These are phyloP conservation scores for Drosophila pallidifrons DNA, from an alignment of 1,140 invertebrate species.

Conservation along the genomic window DNA sequence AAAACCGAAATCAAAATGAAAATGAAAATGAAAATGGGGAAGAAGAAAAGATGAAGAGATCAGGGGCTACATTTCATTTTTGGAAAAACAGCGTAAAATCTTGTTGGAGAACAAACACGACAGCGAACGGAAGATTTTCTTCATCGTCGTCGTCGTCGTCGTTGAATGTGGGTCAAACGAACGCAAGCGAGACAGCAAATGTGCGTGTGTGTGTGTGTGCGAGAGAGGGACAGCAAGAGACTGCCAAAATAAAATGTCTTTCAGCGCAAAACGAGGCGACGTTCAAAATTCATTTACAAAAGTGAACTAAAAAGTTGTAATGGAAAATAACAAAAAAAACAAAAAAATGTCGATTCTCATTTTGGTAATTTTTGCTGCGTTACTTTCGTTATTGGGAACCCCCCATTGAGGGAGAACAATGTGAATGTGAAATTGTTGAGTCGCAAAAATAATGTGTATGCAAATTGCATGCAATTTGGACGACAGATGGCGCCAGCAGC, in stretches of 20 bases:
- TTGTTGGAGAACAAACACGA: constrained; percentile 32
- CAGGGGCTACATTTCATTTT: constrained; percentile 26
- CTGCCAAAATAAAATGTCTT: constrained; percentile 80
- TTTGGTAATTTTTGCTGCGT: neutral
- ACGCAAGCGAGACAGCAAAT: constrained; percentile 16
- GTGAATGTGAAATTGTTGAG: constrained; percentile 5
- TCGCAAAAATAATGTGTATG: constrained; percentile 36
- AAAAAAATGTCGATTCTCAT: too few relatives aligned
- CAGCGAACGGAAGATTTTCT: constrained; percentile 56
- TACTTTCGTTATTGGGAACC: constrained; percentile 36
- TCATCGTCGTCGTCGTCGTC: too few relatives aligned
- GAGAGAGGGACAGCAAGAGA: constrained; percentile 19
- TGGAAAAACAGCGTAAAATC: constrained; percentile 34
- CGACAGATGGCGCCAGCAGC: constrained; percentile 78
- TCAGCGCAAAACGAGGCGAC: constrained; percentile 20
- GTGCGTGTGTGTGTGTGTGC: constrained; percentile 21
- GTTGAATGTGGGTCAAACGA: constrained; percentile 46
- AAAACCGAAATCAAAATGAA: constrained; percentile 13
- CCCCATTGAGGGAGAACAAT: constrained; percentile 58
- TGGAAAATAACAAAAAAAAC: constrained; percentile 18
- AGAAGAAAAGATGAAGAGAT: constrained; percentile 27
- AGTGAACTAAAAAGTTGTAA: neutral
- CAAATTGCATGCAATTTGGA: constrained; percentile 59
- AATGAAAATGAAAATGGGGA: constrained; percentile 14
- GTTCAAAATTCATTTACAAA: constrained; percentile 27